phyloP scores from a whole-genome alignment of 2,113 vertebrate species.

The Deroptyus accipitrinus region DNA sequence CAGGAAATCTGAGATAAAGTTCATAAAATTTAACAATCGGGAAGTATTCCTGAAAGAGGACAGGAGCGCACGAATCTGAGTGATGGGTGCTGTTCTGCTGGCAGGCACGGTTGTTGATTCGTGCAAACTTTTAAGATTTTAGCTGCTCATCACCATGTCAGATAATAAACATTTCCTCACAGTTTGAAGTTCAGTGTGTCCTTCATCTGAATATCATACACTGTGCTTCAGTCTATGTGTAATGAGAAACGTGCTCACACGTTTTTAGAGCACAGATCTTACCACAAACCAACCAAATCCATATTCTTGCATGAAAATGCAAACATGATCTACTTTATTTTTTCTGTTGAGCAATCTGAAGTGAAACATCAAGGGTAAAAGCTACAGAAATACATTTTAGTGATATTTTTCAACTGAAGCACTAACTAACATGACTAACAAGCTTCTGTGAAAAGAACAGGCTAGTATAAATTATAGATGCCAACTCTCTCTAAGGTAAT shows the following conservation, averaged over 20 bases:
- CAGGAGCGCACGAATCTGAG: not conserved
- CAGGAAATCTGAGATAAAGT: not conserved
- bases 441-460: not conserved
- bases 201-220: not conserved
- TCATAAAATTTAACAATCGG: not conserved
- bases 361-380: not conserved
- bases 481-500: not conserved
- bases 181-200: not conserved
- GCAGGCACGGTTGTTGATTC: not conserved
- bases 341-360: not conserved
- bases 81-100: not conserved
- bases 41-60: not conserved
- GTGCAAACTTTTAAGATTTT: not conserved
- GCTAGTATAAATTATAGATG: not conserved
- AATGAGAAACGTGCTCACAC: not conserved
- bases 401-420: not conserved
- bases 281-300: not conserved
- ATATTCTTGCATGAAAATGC: not conserved
- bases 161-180: not conserved
- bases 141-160: not conserved
- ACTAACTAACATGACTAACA: not conserved
- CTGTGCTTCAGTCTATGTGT: not conserved
- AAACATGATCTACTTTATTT: not conserved
- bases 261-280: not conserved
- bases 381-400: not conserved